Evolutionary conservation across 2,797 vertebrate species (phyloP).

Genomic region (Ambastaia sidthimunki): DNA sequence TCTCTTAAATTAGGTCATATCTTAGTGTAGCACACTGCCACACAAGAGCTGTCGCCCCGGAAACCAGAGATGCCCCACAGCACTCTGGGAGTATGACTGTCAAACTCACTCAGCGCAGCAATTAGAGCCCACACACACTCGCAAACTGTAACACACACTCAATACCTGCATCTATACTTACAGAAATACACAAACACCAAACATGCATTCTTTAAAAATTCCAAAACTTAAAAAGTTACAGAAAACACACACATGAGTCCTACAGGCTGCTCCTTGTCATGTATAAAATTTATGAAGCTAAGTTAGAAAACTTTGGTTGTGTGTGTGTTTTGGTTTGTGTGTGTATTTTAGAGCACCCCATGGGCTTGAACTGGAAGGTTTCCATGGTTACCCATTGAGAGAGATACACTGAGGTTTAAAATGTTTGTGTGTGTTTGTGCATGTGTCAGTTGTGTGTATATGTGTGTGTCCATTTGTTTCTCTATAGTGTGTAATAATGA

Average conservation of each 20-base stretch:
- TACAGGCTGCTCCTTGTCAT: constrained; percentile 20
- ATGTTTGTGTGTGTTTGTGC: constrained; percentile 49
- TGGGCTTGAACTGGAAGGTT: constrained; percentile 77
- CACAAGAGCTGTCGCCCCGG: constrained; percentile 71
- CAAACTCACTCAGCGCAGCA: constrained; percentile 76
- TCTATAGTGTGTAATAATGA: constrained; percentile 30
- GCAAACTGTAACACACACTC: constrained; percentile 19
- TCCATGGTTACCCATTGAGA: constrained; percentile 75
- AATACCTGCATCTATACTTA: constrained; percentile 11
- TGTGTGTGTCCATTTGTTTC: constrained; percentile 18
- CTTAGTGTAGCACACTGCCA: constrained; percentile 59
- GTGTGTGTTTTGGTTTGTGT: constrained; percentile 44
- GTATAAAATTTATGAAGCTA: constrained; percentile 34
- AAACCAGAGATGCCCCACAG: constrained; percentile 77
- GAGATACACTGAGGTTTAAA: constrained; percentile 67
- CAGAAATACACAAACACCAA: constrained; percentile 27
- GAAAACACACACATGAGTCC: constrained; percentile 21
- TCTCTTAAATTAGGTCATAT: constrained; percentile 62
- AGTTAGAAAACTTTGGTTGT: constrained; percentile 29
- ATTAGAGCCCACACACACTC: constrained; percentile 68
- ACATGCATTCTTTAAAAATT: not conserved
- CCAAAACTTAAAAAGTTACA: not conserved
- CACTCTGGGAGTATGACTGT: constrained; percentile 78
- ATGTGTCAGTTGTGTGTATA: constrained; percentile 43
- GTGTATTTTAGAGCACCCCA: constrained; percentile 55